Conservation (phyloP, 2,113 vertebrate species). For the Empidonax alnorum region DNA sequence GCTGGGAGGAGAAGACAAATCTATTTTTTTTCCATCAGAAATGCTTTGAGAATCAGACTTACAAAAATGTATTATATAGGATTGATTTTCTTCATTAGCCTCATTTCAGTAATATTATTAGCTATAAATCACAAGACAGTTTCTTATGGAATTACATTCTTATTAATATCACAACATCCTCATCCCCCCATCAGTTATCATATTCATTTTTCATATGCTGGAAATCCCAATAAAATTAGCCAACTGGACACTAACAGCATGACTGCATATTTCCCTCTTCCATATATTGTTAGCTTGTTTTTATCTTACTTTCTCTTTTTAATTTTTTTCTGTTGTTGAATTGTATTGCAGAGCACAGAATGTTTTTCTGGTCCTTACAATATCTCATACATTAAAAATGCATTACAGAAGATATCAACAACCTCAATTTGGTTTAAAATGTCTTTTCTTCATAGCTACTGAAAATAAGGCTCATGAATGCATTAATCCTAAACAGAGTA, state of each 20-base stretch:
- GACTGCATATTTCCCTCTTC: neutral
- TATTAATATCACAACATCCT: conserved; percentile 26
- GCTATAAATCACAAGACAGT: conserved; percentile 34
- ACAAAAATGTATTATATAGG: neutral
- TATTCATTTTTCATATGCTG: neutral
- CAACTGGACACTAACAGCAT: neutral
- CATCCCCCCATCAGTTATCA: neutral
- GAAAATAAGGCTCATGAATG: conserved; percentile 16
- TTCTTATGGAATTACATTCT: conserved; percentile 28
- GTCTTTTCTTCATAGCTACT: neutral
- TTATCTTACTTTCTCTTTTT: neutral
- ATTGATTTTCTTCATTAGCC: conserved; percentile 53
- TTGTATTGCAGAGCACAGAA: neutral
- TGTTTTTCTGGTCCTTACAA: neutral
- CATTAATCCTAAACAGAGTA: neutral
- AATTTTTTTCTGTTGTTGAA: neutral
- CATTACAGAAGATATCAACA: neutral
- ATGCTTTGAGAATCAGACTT: conserved; percentile 19
- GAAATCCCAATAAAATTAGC: neutral
- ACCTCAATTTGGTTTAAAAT: neutral
- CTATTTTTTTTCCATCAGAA: conserved; percentile 5
- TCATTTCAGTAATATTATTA: conserved; percentile 52
- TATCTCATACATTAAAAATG: conserved; percentile 25
- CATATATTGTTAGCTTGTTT: neutral
- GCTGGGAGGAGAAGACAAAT: neutral